Percentiles rank a stretch among this genome's conserved stretches.
phyloP scores from a whole-genome alignment of 2,797 vertebrate genomes.

The Vireo griseus region DNA sequence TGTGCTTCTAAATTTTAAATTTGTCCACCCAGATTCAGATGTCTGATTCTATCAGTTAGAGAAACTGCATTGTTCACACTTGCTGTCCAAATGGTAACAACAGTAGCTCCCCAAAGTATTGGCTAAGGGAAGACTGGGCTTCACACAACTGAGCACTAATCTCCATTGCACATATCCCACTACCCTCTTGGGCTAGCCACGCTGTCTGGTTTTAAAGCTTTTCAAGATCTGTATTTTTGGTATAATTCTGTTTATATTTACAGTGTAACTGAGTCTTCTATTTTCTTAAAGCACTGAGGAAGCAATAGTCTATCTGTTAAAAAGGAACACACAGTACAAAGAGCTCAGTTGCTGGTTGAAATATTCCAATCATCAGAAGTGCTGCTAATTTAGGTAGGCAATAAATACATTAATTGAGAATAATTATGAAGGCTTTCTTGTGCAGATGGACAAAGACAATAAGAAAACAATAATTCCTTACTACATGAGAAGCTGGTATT shows the following conservation, averaged over 20 bases:
- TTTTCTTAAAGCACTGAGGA: background rate
- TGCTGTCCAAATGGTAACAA: background rate
- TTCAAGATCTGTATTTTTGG: background rate
- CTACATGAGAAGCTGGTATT: background rate
- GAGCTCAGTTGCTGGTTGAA: slow-evolving; percentile 21
- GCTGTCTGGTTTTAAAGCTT: background rate
- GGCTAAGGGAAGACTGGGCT: background rate
- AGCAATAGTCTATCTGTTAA: background rate
- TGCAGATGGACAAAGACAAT: slow-evolving; percentile 15
- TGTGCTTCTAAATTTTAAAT: background rate
- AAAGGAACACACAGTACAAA: background rate
- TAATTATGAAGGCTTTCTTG: slow-evolving; percentile 27
- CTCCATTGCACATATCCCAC: background rate
- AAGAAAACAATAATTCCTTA: background rate
- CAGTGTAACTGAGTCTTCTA: background rate
- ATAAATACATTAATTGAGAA: slow-evolving; percentile 30
- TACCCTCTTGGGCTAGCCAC: background rate
- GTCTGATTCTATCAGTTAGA: background rate
- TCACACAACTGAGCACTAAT: background rate
- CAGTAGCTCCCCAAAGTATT: background rate
- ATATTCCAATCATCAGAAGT: background rate
- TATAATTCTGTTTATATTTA: slow-evolving; percentile 24
- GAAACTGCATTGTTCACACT: background rate
- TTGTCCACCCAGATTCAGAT: background rate
- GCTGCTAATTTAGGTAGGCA: slow-evolving; percentile 16